Conservation (phyloP, 2,113 vertebrate genomes). For the Terrapene triunguis region DNA sequence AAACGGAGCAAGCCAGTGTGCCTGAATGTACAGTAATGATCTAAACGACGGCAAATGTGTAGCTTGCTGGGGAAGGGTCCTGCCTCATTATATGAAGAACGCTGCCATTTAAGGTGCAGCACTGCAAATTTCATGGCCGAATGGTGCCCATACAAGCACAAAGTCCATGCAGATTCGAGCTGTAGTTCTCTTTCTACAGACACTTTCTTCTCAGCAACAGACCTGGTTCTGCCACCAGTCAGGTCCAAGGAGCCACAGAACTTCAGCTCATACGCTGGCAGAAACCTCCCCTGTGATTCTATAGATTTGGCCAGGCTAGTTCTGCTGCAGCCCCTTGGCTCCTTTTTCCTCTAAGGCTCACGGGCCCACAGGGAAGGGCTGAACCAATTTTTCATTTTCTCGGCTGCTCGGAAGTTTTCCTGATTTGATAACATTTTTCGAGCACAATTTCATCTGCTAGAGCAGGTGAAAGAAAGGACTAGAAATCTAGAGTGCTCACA, state of each 20-base stretch:
- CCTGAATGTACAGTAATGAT: not conserved
- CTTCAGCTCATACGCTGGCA: not conserved
- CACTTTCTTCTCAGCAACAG: not conserved
- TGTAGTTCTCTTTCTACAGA: not conserved
- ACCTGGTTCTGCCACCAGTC: not conserved
- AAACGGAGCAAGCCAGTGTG: not conserved
- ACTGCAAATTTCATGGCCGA: not conserved
- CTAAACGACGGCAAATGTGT: not conserved
- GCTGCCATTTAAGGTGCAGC: not conserved
- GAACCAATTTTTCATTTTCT: fast-evolving
- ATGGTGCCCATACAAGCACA: not conserved
- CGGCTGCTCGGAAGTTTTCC: not conserved
- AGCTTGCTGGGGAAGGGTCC: not conserved
- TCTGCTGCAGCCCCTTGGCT: not conserved
- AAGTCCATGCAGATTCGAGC: not conserved
- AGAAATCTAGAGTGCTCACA: not conserved
- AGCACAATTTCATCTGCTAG: no score
- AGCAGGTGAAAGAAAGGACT: not conserved
- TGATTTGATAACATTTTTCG: not conserved
- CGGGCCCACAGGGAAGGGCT: not conserved
- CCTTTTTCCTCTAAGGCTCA: not conserved
- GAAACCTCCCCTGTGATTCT: not conserved
- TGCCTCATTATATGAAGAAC: not conserved
- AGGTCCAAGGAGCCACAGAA: fast-evolving
- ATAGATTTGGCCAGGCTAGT: not conserved